Evolutionary conservation across 2,113 vertebrate genomes (phyloP).

Genomic region (Protobothrops mucrosquamatus): DNA sequence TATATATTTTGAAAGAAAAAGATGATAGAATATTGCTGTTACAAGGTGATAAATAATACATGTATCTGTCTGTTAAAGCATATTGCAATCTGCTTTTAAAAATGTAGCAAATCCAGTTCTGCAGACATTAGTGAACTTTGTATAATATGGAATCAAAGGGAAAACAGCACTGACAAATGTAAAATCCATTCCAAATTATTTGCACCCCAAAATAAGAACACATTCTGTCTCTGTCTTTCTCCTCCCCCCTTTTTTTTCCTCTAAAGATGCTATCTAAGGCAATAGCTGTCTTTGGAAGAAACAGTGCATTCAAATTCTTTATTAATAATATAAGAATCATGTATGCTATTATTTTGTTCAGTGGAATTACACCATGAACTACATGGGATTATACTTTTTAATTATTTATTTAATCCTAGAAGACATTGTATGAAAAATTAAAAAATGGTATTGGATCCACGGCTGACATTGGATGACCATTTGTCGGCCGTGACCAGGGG

Average conservation of each 20-base stretch:
- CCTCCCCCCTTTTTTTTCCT: not conserved
- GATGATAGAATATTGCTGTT: not conserved
- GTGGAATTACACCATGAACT: not conserved
- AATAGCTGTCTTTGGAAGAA: not conserved
- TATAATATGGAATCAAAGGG: not conserved
- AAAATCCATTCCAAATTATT: not conserved
- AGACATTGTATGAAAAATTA: not conserved
- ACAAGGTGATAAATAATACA: not conserved
- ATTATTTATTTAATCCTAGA: not conserved
- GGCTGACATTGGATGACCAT: no score
- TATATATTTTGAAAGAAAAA: not conserved
- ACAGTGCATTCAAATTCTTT: not conserved
- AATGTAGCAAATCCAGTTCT: not conserved
- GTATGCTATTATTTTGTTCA: not conserved
- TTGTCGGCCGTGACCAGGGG: no score
- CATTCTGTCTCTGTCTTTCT: not conserved
- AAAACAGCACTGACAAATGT: not conserved
- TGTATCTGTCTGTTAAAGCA: not conserved
- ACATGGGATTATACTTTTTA: not conserved
- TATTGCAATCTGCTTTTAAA: not conserved
- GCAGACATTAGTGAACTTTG: not conserved
- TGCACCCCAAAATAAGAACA: not conserved
- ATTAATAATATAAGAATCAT: not conserved
- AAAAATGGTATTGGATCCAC: fast-evolving
- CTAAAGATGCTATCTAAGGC: not conserved